Evolutionary conservation across 1,140 invertebrate genomes (phyloP).

Genomic region (Psilanteris sp.): DNA sequence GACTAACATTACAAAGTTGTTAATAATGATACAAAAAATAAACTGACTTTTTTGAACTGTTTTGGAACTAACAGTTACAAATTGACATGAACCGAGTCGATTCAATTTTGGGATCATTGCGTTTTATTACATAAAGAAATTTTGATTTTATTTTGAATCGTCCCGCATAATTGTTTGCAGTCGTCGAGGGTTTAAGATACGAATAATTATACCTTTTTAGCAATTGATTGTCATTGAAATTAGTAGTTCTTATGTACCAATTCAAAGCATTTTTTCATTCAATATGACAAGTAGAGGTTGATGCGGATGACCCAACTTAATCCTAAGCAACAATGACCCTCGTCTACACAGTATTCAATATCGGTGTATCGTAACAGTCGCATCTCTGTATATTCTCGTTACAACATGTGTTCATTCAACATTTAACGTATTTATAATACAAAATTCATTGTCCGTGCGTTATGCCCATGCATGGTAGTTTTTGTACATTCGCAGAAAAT

Average conservation of each 20-base stretch:
- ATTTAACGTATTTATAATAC: not conserved
- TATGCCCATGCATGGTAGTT: too few relatives aligned
- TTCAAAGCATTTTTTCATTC: slow-evolving; percentile 34
- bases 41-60: too few relatives aligned
- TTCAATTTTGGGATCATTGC: too few relatives aligned
- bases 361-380: slow-evolving; percentile 37
- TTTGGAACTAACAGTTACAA: too few relatives aligned
- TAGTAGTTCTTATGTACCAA: slow-evolving; percentile 33
- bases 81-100: too few relatives aligned
- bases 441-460: too few relatives aligned
- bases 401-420: not conserved
- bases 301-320: slow-evolving; percentile 44
- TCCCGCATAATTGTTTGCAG: too few relatives aligned
- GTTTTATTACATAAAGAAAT: too few relatives aligned
- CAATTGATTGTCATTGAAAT: slow-evolving; percentile 14
- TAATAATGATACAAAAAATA: too few relatives aligned
- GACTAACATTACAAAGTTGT: too few relatives aligned
- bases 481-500: too few relatives aligned
- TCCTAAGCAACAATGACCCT: slow-evolving; percentile 53
- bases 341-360: slow-evolving; percentile 31
- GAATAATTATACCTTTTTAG: not conserved
- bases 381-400: slow-evolving; percentile 21
- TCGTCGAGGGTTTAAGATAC: not conserved
- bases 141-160: too few relatives aligned
- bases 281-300: slow-evolving; percentile 18